Evolutionary conservation across 2,888 invertebrate genomes (phyloP), one percentile per base, ranked within the genome.

Genomic region (Lamellibrachia satsuma): DNA sequence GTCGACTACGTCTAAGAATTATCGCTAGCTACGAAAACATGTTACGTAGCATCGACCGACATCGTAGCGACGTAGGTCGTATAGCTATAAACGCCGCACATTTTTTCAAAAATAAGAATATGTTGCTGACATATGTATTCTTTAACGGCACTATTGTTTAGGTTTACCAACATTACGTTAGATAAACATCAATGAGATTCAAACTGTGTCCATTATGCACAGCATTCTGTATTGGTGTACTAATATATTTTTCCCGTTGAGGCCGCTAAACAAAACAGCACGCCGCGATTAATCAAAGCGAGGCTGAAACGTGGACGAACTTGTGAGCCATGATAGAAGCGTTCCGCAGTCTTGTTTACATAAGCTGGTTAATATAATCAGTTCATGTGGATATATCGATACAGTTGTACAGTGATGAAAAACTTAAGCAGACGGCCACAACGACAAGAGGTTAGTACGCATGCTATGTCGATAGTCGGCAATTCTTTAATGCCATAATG

Each of bases 341-440:
- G 75, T 75, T 75, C 22, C 75, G 75, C 75, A 22, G n/a, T 75
- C 75, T 11, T 75, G 75, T 75, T 75, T 75, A 75, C 6, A 15
- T 75, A 22, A 75, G 75, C 75, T 75, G 22, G 75, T 75, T 75
- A 75, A 75, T 75, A 75, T 75, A 75, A n/a, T 75, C 75, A n/a
- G 4, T 75, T 75, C 75, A 75, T 75, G 75, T 75, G 15, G 75
- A 75, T 1, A 75, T 75, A 22, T 75, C 75, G n/a, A 15, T 15
- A 75, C n/a, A 75, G n/a, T 75, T 75, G 75, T 75, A 22, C 22
- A 75, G 75, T 75, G 75, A 75, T 75, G 75, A 22, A 15, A 75
- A 75, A 75, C 75, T 75, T 75, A 75, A 75, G 75, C 75, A 75
- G 75, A 22, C 75, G 75, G 22, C 75, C 75, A 75, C 75, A 75